Base-by-base conservation (phyloP, 2,113 vertebrate genomes). In the Trichomycterus rosablanca region DNA sequence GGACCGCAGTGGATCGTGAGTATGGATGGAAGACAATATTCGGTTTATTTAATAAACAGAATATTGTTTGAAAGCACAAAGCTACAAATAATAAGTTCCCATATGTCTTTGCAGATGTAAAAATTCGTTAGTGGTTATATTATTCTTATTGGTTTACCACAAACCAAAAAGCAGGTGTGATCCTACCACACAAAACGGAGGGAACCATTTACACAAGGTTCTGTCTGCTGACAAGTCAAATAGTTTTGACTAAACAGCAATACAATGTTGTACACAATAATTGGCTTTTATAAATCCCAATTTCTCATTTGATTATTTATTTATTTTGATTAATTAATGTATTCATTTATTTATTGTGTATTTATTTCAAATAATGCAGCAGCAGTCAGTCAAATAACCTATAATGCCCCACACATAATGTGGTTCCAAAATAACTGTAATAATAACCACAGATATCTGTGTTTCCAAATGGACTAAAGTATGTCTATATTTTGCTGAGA, bases 91-190 rank as follows among this genome's bases (percentile, higher is more conserved):
- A 55, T 46, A 44, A n/a, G 20, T 20, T 45, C 39, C 43, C 22
- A 23, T 30, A 28, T 5, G 7, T 28, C 23, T 54, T n/a, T 37
- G 37, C 70, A 72, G 70, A 63, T 68, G 70, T n/a, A 55, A 54
- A 63, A 55, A 67, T 39, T 24, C 68, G 54, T 63, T 63, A 60
- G 45, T 70, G 68, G 57, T 70, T 70, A 71, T 78, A 74, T 55
- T 50, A 80, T 81, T 52, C n/a, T 69, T 77, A 80, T 80, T 52
- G 15, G 71, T 79, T 82, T 51, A 83, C 81, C 83, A 81, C 81
- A 76, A 77, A 80, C 64, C 74, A 76, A 73, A 57, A 0, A 20
- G 37, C 82, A 82, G 80, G 69, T 86, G 80, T 70, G 48, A 56
- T 26, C 66, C 18, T 46, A 22, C 49, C 34, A 24, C 55, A 23